Evolutionary conservation across 2,113 vertebrate species (phyloP), one percentile per base, ranked within the genome.

Genomic region (Rhizomys pruinosus): DNA sequence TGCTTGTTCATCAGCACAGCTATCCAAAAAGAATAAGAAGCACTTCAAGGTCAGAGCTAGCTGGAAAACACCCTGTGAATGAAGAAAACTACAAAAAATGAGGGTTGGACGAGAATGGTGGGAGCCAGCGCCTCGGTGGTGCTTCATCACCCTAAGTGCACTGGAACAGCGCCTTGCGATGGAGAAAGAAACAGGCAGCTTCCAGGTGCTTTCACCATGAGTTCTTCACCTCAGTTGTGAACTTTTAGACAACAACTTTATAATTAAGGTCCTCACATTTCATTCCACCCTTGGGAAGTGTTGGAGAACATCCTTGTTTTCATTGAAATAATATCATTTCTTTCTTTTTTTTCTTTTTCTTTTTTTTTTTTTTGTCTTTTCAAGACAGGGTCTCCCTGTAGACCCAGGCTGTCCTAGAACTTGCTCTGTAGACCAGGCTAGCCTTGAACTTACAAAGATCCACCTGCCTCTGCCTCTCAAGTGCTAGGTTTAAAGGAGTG

Each of bases 41-140:
- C 37, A 10, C 47, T 87, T 9, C 23, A 52, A 95, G 89, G 93
- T 97, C 95, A 95, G 87, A 95, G 42, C 39, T 96, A 69, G 69
- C 86, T 3, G 0, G 79, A 96, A 91, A 84, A 96, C 34, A 90
- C 84, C 23, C 79, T 61, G 27, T 34, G 88, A 91, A 86, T 66
- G 88, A 94, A 87, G 69, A 96, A 95, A 95, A 19, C 1, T 47
- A 84, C 12, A 94, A 79, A 96, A 95, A 93, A 84, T 22, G 61
- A 90, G 47, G 69, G 59, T 81, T 77, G 19, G 96, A 96, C 81
- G 57, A 63, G 59, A 88, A 94, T 9, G 63, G 74, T 39, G 76
- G 71, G 64, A 97, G 47, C 12, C 34, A 78, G 1, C 32, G 63
- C 23, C 76, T 88, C 37, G 9, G 17, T 27, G 15, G 3, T 0